These are phyloP conservation scores for Chamaea fasciata DNA, from an alignment of 2,113 vertebrate genomes.

Conservation along the genomic window DNA sequence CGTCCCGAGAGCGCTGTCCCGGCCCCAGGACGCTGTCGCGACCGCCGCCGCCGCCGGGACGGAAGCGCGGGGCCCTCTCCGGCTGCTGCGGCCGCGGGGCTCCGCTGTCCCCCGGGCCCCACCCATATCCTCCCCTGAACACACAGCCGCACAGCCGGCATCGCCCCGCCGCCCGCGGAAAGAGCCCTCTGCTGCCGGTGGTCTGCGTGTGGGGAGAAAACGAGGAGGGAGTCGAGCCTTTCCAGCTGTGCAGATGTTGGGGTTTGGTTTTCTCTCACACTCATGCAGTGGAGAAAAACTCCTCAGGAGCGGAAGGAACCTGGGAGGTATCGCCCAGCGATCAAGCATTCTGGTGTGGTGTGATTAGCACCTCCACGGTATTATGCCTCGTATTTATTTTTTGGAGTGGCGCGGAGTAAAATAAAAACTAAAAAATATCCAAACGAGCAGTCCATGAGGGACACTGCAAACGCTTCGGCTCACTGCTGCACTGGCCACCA, in stretches of 20 bases:
- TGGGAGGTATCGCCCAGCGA: no score
- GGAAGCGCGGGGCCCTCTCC: not conserved
- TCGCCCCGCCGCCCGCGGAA: accelerated
- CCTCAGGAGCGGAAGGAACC: accelerated
- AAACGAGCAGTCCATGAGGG: not conserved
- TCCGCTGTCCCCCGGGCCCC: not conserved
- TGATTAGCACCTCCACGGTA: not conserved
- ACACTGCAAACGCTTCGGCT: accelerated
- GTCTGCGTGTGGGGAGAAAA: not conserved
- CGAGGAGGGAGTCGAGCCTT: accelerated
- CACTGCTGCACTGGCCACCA: not conserved
- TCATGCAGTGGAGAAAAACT: not conserved
- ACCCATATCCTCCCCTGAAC: not conserved
- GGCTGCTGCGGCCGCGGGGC: not conserved
- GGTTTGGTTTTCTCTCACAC: not conserved
- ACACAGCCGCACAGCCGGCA: not conserved
- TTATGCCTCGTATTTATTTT: not conserved
- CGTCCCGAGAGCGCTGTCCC: no score
- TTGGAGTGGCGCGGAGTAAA: not conserved
- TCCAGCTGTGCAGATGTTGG: accelerated
- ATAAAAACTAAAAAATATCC: not conserved
- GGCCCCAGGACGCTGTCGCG: no score
- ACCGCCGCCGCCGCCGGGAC: no score
- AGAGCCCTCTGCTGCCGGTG: not conserved
- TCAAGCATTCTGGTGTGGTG: not conserved